These are phyloP conservation scores for Dione vanillae DNA, from an alignment of 2,888 invertebrate species.

Conservation along the genomic window DNA sequence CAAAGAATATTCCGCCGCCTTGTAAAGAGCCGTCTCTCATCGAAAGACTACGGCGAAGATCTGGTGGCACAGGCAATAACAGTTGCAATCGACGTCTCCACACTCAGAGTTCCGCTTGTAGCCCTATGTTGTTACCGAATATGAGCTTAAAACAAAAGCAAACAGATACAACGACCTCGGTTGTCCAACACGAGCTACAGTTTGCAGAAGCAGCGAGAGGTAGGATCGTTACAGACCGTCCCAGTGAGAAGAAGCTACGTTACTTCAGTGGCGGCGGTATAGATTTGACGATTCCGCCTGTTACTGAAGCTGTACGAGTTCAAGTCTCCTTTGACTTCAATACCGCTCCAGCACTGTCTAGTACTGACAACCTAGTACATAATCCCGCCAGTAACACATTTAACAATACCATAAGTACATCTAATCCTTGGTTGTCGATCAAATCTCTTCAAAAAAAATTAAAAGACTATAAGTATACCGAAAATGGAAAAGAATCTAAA, in stretches of 20 bases:
- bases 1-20: slow-evolving; percentile 34
- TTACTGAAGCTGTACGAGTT: slow-evolving; percentile 9
- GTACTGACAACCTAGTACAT: background rate
- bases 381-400: background rate
- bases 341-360: background rate
- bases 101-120: background rate
- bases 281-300: slow-evolving; percentile 16
- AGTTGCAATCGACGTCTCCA: slow-evolving; percentile 17
- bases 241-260: background rate
- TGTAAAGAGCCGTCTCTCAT: slow-evolving; percentile 46
- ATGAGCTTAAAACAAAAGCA: background rate
- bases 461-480: slow-evolving; percentile 21
- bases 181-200: background rate
- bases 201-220: slow-evolving; percentile 11
- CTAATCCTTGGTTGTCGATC: slow-evolving; percentile 38
- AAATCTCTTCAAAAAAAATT: slow-evolving; percentile 40
- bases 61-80: slow-evolving; percentile 24
- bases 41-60: slow-evolving; percentile 44
- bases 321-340: slow-evolving; percentile 8
- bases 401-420: background rate
- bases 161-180: background rate
- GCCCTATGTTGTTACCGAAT: background rate
- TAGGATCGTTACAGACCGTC: background rate
- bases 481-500: background rate
- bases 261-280: slow-evolving; percentile 3